phyloP scores from a whole-genome alignment of 2,113 vertebrate species.

The Isurus oxyrinchus region DNA sequence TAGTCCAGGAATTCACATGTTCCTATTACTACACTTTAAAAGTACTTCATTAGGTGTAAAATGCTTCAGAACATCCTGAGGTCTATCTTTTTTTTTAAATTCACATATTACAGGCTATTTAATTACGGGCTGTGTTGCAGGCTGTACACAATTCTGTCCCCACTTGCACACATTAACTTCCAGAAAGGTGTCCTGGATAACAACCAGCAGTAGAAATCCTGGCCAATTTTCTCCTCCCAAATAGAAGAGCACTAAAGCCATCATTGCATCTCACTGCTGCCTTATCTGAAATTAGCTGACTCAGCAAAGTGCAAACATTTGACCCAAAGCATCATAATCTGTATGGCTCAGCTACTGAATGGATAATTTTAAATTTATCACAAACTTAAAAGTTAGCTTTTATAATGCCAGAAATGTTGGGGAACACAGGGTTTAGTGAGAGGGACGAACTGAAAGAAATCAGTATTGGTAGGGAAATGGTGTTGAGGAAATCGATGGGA shows the following conservation, averaged over 20 bases:
- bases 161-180: neutral
- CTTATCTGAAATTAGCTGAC: neutral
- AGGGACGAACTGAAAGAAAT: too few species aligned
- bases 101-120: too few species aligned
- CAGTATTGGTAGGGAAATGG: too few species aligned
- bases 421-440: too few species aligned
- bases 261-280: neutral
- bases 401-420: too few species aligned
- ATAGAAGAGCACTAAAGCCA: neutral
- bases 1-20: neutral
- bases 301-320: neutral
- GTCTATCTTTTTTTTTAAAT: too few species aligned
- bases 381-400: neutral
- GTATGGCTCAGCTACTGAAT: neutral
- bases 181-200: neutral
- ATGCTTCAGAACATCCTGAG: neutral
- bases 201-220: neutral
- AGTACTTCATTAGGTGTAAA: neutral
- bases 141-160: neutral
- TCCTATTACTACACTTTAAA: neutral
- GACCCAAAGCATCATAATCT: neutral
- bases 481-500: too few species aligned
- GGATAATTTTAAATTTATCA: neutral
- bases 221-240: neutral
- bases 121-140: neutral